These are phyloP conservation scores for Anthopleura xanthogrammica DNA, from an alignment of 92 coral and sea anemone genomes.

Conservation along the genomic window DNA sequence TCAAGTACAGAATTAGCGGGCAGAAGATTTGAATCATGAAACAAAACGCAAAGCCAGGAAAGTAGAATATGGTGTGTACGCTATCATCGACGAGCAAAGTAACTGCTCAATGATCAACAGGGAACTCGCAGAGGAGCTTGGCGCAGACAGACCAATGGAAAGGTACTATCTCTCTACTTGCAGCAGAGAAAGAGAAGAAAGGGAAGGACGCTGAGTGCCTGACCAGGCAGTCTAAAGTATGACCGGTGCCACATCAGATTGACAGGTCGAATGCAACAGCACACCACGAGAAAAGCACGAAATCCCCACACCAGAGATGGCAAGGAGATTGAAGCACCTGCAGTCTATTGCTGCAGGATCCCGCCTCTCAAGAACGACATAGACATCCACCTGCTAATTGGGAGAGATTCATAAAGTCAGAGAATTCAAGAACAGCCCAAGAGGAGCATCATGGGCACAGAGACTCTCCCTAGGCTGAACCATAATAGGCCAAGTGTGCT, in stretches of 20 bases:
- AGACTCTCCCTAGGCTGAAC: conserved; percentile 36
- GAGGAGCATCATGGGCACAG: conserved; percentile 47
- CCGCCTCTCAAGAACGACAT: conserved; percentile 37
- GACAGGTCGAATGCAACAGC: conserved; percentile 39
- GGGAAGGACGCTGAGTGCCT: conserved; percentile 37
- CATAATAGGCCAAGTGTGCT: conserved; percentile 29
- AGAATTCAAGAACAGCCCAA: conserved; percentile 40
- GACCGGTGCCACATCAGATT: conserved; percentile 10
- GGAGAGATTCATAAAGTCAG: conserved; percentile 37
- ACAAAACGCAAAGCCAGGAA: neutral
- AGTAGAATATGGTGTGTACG: conserved; percentile 16
- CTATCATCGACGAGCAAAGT: conserved; percentile 30
- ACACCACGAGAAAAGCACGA: conserved; percentile 40
- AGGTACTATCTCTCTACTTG: conserved; percentile 49
- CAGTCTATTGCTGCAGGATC: conserved; percentile 36
- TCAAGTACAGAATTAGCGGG: neutral
- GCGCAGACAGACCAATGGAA: conserved; percentile 29
- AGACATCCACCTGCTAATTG: conserved; percentile 27
- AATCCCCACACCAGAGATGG: conserved; percentile 44
- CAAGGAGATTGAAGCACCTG: conserved; percentile 42
- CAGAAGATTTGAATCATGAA: conserved; percentile 9
- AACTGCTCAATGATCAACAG: conserved; percentile 24
- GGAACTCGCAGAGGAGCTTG: conserved; percentile 42
- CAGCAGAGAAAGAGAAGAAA: conserved; percentile 28
- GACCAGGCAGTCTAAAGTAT: conserved; percentile 7